phyloP scores from a whole-genome alignment of 2,888 invertebrate species.

The Luffia ferchaultella region DNA sequence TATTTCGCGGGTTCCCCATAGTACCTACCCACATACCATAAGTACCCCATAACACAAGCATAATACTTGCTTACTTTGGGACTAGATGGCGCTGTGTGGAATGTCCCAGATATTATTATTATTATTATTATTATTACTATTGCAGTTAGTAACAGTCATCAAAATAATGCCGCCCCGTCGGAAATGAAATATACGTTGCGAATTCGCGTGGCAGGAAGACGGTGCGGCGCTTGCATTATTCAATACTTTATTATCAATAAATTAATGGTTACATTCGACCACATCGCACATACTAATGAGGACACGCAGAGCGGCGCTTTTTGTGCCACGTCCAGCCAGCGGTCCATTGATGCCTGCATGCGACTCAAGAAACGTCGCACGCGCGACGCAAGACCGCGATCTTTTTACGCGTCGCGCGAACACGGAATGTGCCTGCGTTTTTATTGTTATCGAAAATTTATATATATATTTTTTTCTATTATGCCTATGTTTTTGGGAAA shows the following conservation, averaged over 20 bases:
- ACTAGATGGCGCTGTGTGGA: too few relatives aligned
- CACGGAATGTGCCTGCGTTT: background rate
- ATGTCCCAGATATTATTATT: too few relatives aligned
- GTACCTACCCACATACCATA: too few relatives aligned
- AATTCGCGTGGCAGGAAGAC: background rate
- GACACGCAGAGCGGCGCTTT: conserved; percentile 54
- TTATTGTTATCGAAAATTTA: background rate
- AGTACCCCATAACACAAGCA: too few relatives aligned
- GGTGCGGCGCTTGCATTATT: conserved; percentile 36
- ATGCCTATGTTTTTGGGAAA: too few relatives aligned
- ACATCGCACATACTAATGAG: conserved; percentile 57
- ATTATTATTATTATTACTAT: too few relatives aligned
- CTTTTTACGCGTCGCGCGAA: background rate
- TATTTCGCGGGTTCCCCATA: too few relatives aligned
- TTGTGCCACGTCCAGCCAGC: conserved; percentile 24
- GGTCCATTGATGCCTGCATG: conserved; percentile 11
- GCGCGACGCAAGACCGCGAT: background rate
- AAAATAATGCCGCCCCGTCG: too few relatives aligned
- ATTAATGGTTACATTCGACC: conserved; percentile 57
- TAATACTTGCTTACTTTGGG: too few relatives aligned
- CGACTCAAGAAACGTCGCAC: conserved; percentile 7
- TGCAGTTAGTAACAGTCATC: too few relatives aligned
- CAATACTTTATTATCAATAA: conserved; percentile 56
- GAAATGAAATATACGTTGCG: too few relatives aligned
- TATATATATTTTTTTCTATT: too few relatives aligned